A percentile compares a stretch with the other conserved stretches of the same genome.
Evolutionary conservation across 2,888 invertebrate species (phyloP).

Genomic region (Sympetrum striolatum): DNA sequence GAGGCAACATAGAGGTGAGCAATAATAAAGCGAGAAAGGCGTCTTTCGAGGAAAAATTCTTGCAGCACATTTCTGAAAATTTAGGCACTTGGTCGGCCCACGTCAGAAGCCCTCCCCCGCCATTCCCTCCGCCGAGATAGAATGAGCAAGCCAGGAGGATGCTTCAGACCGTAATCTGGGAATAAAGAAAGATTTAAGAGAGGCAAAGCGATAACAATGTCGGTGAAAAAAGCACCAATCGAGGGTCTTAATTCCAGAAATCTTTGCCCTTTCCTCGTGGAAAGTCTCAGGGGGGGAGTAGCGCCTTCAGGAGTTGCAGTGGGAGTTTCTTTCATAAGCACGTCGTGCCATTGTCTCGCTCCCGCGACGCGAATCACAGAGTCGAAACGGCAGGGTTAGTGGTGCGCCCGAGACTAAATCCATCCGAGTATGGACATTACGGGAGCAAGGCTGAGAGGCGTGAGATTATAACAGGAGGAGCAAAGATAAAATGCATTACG

Average conservation of each 20-base stretch:
- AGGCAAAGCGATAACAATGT: not conserved
- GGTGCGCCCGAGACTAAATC: not conserved
- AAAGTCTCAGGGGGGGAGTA: not conserved
- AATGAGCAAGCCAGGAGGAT: no score
- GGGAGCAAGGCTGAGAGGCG: not conserved
- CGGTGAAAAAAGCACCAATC: not conserved
- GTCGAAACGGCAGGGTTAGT: not conserved
- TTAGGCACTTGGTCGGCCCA: no score
- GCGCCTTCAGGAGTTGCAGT: not conserved
- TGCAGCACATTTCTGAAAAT: no score
- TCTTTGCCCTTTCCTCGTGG: not conserved
- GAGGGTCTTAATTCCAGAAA: not conserved
- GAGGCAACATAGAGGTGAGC: no score
- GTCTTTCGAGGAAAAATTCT: no score
- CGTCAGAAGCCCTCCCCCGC: no score
- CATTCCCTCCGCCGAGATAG: no score
- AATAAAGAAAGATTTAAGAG: not conserved
- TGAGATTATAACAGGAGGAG: not conserved
- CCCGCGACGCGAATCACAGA: not conserved
- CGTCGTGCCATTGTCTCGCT: not conserved
- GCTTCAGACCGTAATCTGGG: no score
- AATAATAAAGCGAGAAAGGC: no score
- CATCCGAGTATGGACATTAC: not conserved
- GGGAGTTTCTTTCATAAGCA: not conserved
- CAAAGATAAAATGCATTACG: not conserved